phyloP scores from a whole-genome alignment of 2,888 invertebrate species.

The Odontocerum albicorne region DNA sequence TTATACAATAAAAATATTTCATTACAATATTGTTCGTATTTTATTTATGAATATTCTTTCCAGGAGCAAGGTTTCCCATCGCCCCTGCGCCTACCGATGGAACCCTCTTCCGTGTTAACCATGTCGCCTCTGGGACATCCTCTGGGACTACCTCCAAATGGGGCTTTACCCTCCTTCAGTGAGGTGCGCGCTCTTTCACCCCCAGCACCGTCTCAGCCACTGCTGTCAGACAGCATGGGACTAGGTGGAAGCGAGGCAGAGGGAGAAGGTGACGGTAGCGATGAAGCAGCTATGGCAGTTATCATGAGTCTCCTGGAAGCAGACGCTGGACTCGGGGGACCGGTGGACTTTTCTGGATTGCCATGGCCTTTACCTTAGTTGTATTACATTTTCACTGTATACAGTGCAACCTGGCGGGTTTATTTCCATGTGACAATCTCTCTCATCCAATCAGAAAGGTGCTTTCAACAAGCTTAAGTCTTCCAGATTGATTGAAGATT shows the following conservation, averaged over 20 bases:
- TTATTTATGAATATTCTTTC: too few relatives aligned
- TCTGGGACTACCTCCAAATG: constrained; percentile 19
- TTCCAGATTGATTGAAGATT: too few relatives aligned
- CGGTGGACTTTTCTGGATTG: constrained; percentile 81
- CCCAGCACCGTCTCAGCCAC: not conserved
- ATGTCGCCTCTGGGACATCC: too few relatives aligned
- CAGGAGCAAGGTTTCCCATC: too few relatives aligned
- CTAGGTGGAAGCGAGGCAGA: constrained; percentile 44
- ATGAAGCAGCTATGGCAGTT: constrained; percentile 90
- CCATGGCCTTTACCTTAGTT: constrained; percentile 80
- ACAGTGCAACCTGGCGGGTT: too few relatives aligned
- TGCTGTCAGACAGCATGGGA: constrained; percentile 1
- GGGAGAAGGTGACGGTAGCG: constrained; percentile 85
- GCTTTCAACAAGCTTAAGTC: too few relatives aligned
- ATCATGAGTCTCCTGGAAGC: constrained; percentile 90
- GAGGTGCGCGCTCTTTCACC: constrained; percentile 4
- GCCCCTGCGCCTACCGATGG: too few relatives aligned
- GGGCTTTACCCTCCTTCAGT: constrained; percentile 35
- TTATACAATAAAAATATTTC: not conserved
- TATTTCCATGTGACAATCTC: too few relatives aligned
- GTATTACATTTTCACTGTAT: too few relatives aligned
- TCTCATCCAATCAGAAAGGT: too few relatives aligned
- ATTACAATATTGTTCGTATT: not conserved
- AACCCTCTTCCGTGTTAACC: too few relatives aligned
- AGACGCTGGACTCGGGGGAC: constrained; percentile 85